Evolutionary conservation across 2,113 vertebrate species (phyloP).

Genomic region (Myotis lucifugus): DNA sequence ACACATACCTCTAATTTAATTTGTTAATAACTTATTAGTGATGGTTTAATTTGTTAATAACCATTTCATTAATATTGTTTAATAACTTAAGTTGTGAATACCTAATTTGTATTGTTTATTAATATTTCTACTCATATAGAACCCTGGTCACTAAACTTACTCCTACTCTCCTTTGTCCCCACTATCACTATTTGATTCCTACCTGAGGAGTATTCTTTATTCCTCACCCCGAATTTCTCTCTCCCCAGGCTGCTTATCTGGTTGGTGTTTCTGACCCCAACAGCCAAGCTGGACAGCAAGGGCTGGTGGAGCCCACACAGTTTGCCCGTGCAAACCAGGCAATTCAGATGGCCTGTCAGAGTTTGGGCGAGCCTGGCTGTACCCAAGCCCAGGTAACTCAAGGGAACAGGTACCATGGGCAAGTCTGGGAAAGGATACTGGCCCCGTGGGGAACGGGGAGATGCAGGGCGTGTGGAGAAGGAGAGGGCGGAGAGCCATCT

Average conservation of each 20-base stretch:
- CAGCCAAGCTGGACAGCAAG: conserved; percentile 95
- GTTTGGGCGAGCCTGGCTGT: conserved; percentile 95
- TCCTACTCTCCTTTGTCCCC: background rate
- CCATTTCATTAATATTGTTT: background rate
- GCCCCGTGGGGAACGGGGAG: background rate
- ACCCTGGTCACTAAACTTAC: background rate
- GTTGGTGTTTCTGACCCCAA: conserved; percentile 96
- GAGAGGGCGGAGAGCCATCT: background rate
- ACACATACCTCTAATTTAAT: background rate
- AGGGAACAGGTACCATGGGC: background rate
- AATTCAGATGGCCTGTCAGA: conserved; percentile 99
- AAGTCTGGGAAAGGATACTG: background rate
- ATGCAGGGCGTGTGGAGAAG: background rate
- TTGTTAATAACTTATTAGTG: background rate
- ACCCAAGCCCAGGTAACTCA: conserved; percentile 95
- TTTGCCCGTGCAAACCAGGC: conserved; percentile 98
- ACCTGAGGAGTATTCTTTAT: background rate
- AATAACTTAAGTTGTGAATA: background rate
- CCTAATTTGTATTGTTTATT: background rate
- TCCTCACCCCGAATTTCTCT: conserved; percentile 17
- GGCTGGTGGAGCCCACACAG: conserved; percentile 96
- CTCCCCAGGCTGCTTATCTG: conserved; percentile 92
- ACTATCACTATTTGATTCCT: background rate
- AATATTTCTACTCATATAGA: background rate
- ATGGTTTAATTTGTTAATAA: background rate